Evolutionary conservation across 2,797 vertebrate genomes (phyloP).

Genomic region (Spinibarbus caldwelli): DNA sequence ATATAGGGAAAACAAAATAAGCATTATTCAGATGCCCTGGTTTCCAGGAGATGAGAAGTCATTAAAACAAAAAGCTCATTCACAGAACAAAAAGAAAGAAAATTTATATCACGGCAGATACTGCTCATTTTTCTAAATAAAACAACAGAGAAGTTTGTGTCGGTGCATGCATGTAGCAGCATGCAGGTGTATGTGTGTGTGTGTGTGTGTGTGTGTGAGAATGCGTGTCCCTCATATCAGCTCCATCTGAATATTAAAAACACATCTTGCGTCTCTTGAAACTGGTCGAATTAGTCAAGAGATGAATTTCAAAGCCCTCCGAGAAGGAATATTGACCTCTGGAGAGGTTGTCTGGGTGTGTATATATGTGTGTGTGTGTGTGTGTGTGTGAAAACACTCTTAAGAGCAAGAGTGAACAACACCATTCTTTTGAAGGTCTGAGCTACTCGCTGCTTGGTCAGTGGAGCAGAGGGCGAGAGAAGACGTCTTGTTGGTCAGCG

Average conservation of each 20-base stretch:
- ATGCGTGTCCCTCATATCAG: constrained; percentile 37
- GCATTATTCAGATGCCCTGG: constrained; percentile 86
- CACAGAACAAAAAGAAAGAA: constrained; percentile 99
- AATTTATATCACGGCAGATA: constrained; percentile 99
- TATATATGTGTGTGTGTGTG: constrained; percentile 31
- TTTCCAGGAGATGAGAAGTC: constrained; percentile 98
- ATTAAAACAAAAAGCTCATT: constrained; percentile 98
- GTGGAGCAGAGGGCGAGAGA: constrained; percentile 86
- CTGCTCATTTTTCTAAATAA: constrained; percentile 98
- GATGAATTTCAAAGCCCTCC: constrained; percentile 15
- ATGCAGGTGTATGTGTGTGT: constrained; percentile 65
- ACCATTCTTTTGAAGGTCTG: constrained; percentile 89
- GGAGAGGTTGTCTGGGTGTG: constrained; percentile 42
- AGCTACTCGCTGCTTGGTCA: constrained; percentile 82
- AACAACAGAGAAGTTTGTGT: constrained; percentile 71
- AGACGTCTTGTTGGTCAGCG: constrained; percentile 88
- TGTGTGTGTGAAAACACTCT: constrained; percentile 43
- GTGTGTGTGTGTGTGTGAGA: constrained; percentile 54
- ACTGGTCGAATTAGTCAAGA: constrained; percentile 3
- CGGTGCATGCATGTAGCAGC: constrained; percentile 79
- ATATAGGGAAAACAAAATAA: constrained; percentile 68
- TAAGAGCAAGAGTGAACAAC: constrained; percentile 84
- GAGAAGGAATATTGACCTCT: constrained; percentile 59
- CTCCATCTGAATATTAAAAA: constrained; percentile 26
- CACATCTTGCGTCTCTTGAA: constrained; percentile 31